Evolutionary conservation across 2,888 invertebrate genomes (phyloP).

Genomic region (Thyatira batis): DNA sequence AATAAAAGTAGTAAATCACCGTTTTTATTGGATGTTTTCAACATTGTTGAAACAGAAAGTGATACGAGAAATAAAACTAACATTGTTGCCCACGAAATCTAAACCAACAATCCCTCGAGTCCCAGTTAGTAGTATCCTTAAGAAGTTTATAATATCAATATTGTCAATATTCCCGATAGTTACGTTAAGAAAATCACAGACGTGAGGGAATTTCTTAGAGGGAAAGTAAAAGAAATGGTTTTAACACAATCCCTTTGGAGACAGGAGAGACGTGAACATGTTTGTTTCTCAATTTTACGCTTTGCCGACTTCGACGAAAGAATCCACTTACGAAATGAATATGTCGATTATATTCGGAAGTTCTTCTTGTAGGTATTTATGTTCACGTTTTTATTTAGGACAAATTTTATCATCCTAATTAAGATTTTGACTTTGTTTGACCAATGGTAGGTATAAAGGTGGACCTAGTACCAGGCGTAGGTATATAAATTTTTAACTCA

Average conservation of each 20-base stretch:
- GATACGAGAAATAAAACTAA: too few relatives aligned
- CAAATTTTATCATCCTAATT: too few relatives aligned
- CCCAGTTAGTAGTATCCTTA: not conserved
- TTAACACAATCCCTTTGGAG: constrained; percentile 50
- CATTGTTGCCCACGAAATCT: too few relatives aligned
- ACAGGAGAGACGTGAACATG: constrained; percentile 54
- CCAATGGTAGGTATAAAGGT: too few relatives aligned
- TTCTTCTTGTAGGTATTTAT: constrained; percentile 8
- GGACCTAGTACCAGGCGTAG: too few relatives aligned
- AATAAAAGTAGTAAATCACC: not conserved
- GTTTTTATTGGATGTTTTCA: not conserved
- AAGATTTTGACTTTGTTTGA: too few relatives aligned
- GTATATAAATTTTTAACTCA: too few relatives aligned
- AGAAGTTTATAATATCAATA: not conserved
- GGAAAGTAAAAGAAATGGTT: constrained; percentile 39
- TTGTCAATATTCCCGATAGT: not conserved
- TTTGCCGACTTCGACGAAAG: constrained; percentile 49
- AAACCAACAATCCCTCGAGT: too few relatives aligned
- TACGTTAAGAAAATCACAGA: constrained; percentile 23
- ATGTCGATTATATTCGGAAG: constrained; percentile 32
- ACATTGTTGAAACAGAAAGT: too few relatives aligned
- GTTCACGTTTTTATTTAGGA: not conserved
- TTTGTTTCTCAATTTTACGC: constrained; percentile 73
- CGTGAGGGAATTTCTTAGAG: constrained; percentile 30
- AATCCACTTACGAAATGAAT: constrained; percentile 52